Percentiles rank a stretch among this genome's conserved stretches.
Conservation (phyloP, 2,888 invertebrate genomes). For the Troides helena region DNA sequence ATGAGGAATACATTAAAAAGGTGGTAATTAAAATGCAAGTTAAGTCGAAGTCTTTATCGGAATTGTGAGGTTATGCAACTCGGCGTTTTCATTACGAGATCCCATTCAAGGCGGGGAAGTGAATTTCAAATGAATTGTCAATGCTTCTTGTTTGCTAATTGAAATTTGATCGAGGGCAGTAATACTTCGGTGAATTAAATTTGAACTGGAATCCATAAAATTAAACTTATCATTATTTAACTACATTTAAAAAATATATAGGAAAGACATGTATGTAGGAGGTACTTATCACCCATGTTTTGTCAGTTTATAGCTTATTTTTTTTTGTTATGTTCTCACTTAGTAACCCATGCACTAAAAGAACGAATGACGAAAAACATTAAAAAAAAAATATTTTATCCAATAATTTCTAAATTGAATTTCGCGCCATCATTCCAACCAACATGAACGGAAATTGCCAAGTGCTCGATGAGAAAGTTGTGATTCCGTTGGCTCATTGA, state of each 20-base stretch:
- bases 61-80: slow-evolving; percentile 20
- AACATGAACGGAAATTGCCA: slow-evolving; percentile 23
- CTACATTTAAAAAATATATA: no score
- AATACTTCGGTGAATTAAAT: neutral
- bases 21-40: neutral
- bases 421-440: slow-evolving; percentile 24
- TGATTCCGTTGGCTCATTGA: slow-evolving; percentile 22
- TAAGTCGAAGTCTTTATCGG: slow-evolving; percentile 3
- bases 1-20: neutral
- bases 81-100: slow-evolving; percentile 16
- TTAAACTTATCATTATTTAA: no score
- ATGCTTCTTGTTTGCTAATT: slow-evolving; percentile 24
- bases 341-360: neutral
- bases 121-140: slow-evolving; percentile 25
- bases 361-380: neutral
- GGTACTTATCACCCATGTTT: no score
- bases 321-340: neutral
- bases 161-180: slow-evolving; percentile 8
- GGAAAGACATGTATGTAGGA: no score
- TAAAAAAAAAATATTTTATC: neutral
- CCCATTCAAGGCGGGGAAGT: slow-evolving; percentile 7
- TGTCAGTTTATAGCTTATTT: no score
- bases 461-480: slow-evolving; percentile 24
- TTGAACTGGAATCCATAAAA: neutral
- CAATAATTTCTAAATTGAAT: slow-evolving; percentile 22